Percentiles rank a stretch among this genome's conserved stretches.
These are phyloP conservation scores for Acanthopagrus latus DNA, from an alignment of 2,797 vertebrate genomes.

Conservation along the genomic window DNA sequence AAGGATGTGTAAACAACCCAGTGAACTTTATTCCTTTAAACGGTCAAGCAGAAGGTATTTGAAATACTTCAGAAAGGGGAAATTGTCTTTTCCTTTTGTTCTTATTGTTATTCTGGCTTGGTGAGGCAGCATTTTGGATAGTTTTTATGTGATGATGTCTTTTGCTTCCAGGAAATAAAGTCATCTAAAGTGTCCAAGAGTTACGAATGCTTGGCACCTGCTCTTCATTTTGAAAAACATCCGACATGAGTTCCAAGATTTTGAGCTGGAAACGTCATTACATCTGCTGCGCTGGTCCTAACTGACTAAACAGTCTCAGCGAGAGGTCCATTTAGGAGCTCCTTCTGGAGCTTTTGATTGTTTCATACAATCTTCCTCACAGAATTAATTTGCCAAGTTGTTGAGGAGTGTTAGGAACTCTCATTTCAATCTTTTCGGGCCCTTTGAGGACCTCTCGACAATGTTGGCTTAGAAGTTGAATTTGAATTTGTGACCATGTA, in stretches of 20 bases:
- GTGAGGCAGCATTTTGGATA: conserved; percentile 14
- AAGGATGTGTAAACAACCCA: conserved; percentile 46
- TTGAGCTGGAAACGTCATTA: conserved; percentile 53
- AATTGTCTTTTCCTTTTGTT: conserved; percentile 30
- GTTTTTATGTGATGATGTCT: conserved; percentile 4
- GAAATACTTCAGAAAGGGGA: conserved; percentile 50
- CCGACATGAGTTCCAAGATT: conserved; percentile 51
- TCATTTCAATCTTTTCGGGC: not conserved
- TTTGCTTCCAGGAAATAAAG: conserved; percentile 33
- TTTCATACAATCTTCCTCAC: conserved; percentile 1
- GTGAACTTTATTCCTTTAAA: conserved; percentile 51
- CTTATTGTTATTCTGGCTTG: conserved; percentile 23
- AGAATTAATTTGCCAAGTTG: not conserved
- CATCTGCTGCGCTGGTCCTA: conserved; percentile 49
- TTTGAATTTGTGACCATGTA: not conserved
- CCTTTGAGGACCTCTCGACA: not conserved
- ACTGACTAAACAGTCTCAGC: conserved; percentile 6
- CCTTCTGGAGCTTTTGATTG: not conserved
- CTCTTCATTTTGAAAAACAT: conserved; percentile 38
- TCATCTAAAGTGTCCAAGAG: conserved; percentile 26
- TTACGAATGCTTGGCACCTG: conserved; percentile 55
- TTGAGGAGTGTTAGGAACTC: not conserved
- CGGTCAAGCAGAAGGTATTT: conserved; percentile 53
- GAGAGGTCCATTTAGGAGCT: conserved; percentile 6
- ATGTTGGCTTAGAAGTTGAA: not conserved